Conservation (phyloP, 1,140 invertebrate species). For the Metaphire vulgaris region DNA sequence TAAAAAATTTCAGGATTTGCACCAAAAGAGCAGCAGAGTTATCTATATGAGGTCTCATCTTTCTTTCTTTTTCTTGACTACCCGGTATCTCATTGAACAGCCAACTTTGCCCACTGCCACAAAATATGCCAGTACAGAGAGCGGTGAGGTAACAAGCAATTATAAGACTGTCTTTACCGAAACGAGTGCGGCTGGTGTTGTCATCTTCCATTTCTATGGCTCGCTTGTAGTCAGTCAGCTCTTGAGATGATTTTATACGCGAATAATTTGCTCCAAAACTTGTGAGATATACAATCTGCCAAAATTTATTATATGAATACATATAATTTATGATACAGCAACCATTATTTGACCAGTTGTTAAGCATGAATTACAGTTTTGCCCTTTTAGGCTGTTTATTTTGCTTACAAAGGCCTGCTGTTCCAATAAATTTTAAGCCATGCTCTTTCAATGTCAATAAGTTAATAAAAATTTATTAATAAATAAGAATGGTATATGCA, state of each 20-base stretch:
- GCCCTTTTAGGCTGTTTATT: background rate
- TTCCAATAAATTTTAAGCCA: background rate
- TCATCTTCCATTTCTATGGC: background rate
- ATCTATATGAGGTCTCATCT: too few relatives aligned
- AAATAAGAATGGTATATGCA: background rate
- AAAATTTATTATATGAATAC: background rate
- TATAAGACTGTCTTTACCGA: too few relatives aligned
- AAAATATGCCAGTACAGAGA: too few relatives aligned
- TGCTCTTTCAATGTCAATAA: background rate
- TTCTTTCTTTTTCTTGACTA: too few relatives aligned
- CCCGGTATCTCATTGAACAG: too few relatives aligned
- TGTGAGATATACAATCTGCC: background rate
- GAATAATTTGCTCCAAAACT: slow-evolving; percentile 3
- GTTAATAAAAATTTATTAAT: background rate
- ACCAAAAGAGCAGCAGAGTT: too few relatives aligned
- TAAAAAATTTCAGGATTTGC: too few relatives aligned
- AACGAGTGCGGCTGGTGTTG: background rate
- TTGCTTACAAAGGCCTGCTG: background rate
- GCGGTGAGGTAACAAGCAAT: too few relatives aligned
- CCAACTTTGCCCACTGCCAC: too few relatives aligned
- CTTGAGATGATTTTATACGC: background rate
- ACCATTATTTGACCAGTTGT: too few relatives aligned
- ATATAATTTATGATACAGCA: too few relatives aligned
- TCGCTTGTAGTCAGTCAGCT: slow-evolving; percentile 1
- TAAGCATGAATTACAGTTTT: background rate